phyloP scores from a whole-genome alignment of 2,797 vertebrate genomes.

The Naso thynnoides region DNA sequence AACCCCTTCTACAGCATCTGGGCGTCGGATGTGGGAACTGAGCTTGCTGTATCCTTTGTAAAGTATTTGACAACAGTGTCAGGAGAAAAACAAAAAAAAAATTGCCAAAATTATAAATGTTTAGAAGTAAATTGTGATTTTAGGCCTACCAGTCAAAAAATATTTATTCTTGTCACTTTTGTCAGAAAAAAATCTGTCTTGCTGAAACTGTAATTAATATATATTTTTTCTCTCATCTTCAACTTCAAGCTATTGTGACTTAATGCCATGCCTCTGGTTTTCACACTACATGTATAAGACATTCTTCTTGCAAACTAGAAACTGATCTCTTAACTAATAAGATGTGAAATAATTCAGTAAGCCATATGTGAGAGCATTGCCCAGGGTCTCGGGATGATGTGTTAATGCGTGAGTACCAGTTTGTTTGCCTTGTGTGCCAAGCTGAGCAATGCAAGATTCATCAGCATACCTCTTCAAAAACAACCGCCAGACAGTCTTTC shows the following conservation, averaged over 20 bases:
- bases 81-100: neutral
- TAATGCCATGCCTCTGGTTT: neutral
- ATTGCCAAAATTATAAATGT: conserved; percentile 2
- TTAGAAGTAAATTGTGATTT: neutral
- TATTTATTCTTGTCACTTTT: conserved; percentile 8
- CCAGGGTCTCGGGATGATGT: conserved; percentile 24
- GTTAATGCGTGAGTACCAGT: neutral
- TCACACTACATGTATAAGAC: neutral
- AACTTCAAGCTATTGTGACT: neutral
- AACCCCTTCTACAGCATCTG: conserved; percentile 99
- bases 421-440: conserved; percentile 20
- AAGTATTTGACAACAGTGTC: neutral
- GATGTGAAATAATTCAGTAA: conserved; percentile 66
- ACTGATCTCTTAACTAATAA: conserved; percentile 41
- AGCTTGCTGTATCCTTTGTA: conserved; percentile 95
- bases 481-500: neutral
- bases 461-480: conserved; percentile 23
- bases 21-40: conserved; percentile 96
- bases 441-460: conserved; percentile 38
- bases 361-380: conserved; percentile 57
- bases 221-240: neutral
- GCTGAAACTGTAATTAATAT: neutral
- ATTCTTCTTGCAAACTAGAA: conserved; percentile 21
- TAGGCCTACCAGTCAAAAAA: conserved; percentile 7
- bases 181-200: conserved; percentile 5